phyloP scores from a whole-genome alignment of 2,113 vertebrate genomes.

The Serilophus lunatus region DNA sequence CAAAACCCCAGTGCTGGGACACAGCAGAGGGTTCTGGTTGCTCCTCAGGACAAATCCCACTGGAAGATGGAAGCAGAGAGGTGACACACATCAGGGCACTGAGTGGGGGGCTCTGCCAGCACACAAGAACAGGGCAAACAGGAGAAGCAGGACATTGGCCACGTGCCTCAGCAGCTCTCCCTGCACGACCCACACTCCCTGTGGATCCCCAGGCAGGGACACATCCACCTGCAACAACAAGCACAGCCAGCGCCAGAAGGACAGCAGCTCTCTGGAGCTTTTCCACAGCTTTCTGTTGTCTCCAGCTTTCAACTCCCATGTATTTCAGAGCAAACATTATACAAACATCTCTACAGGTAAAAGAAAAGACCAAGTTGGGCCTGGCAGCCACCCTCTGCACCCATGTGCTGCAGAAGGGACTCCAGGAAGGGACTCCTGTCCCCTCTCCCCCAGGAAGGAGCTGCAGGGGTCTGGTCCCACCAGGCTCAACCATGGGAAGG shows the following conservation, averaged over 20 bases:
- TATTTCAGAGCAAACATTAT: not conserved
- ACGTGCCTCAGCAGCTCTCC: rapidly evolving
- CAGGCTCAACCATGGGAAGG: not conserved
- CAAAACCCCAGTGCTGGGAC: not conserved
- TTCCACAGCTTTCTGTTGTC: not conserved
- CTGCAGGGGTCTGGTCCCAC: not conserved
- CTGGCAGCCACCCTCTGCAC: not conserved
- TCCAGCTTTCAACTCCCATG: not conserved
- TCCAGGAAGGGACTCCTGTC: not conserved
- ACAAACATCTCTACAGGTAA: not conserved
- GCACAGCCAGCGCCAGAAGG: not conserved
- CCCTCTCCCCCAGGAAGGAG: not conserved
- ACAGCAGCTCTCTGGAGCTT: not conserved
- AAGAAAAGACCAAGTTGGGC: not conserved
- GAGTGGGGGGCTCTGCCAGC: not conserved
- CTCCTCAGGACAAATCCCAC: not conserved
- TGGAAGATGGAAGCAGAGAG: not conserved
- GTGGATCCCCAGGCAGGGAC: not conserved
- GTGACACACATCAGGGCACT: not conserved
- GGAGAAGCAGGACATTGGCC: not conserved
- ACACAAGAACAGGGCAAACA: not conserved
- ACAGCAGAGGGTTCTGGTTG: not conserved
- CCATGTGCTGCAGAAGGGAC: not conserved
- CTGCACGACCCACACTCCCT: rapidly evolving
- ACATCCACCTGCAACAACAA: not conserved